phyloP scores from a whole-genome alignment of 2,888 invertebrate species.

The Helicoverpa assulta region DNA sequence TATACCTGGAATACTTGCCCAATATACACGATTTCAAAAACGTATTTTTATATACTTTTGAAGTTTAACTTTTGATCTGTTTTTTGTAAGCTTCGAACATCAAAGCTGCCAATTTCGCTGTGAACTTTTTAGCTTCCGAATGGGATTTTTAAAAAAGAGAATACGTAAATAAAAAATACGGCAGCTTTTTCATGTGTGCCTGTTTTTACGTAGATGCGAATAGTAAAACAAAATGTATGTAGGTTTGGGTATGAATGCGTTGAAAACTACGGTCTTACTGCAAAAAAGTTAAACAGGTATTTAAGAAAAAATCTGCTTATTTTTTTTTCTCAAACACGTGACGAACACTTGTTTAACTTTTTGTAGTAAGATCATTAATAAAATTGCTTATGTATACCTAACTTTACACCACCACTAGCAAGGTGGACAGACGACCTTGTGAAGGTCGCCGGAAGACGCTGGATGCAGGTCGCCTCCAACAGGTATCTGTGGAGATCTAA shows the following conservation, averaged over 20 bases:
- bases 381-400: too few relatives aligned
- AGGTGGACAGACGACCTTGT: too few relatives aligned
- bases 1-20: background rate
- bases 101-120: constrained; percentile 34
- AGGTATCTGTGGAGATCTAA: too few relatives aligned
- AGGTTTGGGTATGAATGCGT: background rate
- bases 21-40: background rate
- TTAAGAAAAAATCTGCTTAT: too few relatives aligned
- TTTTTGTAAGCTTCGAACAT: constrained; percentile 27
- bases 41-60: background rate
- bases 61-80: constrained; percentile 20
- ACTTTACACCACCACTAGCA: too few relatives aligned
- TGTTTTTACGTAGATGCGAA: constrained; percentile 15
- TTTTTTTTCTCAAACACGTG: too few relatives aligned
- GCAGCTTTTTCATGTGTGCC: background rate
- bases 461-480: too few relatives aligned
- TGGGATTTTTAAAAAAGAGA: constrained; percentile 16
- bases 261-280: background rate
- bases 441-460: too few relatives aligned
- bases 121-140: constrained; percentile 34
- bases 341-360: too few relatives aligned
- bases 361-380: too few relatives aligned
- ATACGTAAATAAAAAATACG: constrained; percentile 30
- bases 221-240: constrained; percentile 14
- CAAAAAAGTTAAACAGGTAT: too few relatives aligned